phyloP scores from a whole-genome alignment of 2,888 invertebrate species.

The Steinernema hermaphroditum region DNA sequence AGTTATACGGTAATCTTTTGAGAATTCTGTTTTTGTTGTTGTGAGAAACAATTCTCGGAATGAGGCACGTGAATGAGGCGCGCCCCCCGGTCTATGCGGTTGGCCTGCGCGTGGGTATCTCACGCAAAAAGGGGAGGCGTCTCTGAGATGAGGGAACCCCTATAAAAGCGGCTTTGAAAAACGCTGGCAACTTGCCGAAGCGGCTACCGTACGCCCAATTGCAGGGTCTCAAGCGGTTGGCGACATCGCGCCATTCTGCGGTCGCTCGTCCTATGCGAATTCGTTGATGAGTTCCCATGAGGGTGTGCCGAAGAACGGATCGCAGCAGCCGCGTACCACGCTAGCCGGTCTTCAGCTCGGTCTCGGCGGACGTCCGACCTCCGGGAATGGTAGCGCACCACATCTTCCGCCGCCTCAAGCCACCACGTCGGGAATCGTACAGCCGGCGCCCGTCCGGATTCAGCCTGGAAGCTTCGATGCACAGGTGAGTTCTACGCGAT shows the following conservation, averaged over 20 bases:
- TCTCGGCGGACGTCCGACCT: not conserved
- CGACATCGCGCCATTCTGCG: conserved; percentile 23
- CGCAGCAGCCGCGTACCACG: conserved; percentile 8
- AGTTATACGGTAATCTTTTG: conserved; percentile 10
- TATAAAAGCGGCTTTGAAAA: no score
- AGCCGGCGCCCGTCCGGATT: conserved; percentile 12
- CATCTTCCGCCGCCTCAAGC: not conserved
- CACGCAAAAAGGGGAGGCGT: no score
- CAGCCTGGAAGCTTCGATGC: conserved; percentile 15
- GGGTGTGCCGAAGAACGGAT: not conserved
- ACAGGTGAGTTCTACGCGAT: conserved; percentile 1
- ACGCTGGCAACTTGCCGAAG: no score
- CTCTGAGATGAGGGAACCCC: no score
- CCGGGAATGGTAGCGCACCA: not conserved
- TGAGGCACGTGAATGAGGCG: not conserved
- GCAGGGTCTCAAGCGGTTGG: conserved; percentile 9
- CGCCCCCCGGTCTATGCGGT: no score
- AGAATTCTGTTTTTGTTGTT: not conserved
- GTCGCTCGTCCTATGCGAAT: conserved; percentile 20
- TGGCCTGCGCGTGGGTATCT: no score
- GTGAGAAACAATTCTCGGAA: no score
- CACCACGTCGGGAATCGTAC: not conserved
- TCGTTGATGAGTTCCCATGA: conserved; percentile 28
- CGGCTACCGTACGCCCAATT: no score
- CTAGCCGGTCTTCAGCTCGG: not conserved